phyloP scores from a whole-genome alignment of 2,888 invertebrate genomes.

The Adineta ricciae region DNA sequence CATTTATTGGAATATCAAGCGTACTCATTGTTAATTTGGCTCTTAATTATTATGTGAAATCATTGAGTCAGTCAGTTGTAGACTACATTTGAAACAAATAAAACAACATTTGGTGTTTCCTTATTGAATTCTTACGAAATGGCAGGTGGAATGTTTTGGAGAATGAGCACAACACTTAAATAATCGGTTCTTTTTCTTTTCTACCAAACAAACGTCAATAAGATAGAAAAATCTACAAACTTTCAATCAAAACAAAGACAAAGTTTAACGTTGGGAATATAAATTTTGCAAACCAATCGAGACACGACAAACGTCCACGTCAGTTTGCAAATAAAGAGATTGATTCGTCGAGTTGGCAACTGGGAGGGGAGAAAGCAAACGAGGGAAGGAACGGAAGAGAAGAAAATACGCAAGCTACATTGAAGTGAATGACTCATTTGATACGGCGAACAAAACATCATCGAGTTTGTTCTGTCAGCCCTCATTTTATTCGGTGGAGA shows the following conservation, averaged over 20 bases:
- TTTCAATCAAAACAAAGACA: neutral
- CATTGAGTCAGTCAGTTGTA: neutral
- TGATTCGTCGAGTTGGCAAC: neutral
- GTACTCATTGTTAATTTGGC: neutral
- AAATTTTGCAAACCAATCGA: neutral
- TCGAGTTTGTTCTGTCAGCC: neutral
- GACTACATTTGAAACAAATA: neutral
- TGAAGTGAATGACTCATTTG: neutral
- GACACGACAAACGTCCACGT: neutral
- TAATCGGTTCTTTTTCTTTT: neutral
- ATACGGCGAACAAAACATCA: neutral
- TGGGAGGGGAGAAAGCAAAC: neutral
- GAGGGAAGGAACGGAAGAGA: neutral
- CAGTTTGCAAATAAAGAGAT: neutral
- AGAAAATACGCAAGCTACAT: neutral
- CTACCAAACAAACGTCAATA: neutral
- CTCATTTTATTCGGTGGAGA: neutral
- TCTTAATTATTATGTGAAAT: neutral
- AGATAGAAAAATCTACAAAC: neutral
- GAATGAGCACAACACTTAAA: no score
- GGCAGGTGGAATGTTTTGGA: neutral
- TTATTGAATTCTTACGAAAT: neutral
- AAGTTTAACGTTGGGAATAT: neutral
- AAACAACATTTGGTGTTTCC: neutral
- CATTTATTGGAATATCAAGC: neutral